A percentile compares a stretch with the other conserved stretches of the same genome.
phyloP scores from a whole-genome alignment of 2,113 vertebrate genomes.

The Percopsis transmontana region DNA sequence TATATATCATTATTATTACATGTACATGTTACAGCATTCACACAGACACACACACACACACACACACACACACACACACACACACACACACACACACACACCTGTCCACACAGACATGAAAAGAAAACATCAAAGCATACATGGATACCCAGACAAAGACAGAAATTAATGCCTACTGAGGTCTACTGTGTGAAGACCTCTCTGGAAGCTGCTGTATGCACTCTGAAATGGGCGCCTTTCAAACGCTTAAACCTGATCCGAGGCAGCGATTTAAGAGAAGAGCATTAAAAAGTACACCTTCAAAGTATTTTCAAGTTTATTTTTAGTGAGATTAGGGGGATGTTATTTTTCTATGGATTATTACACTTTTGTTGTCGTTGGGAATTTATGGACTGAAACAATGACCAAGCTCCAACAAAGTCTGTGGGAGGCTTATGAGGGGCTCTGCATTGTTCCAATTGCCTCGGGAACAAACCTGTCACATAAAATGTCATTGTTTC shows the following conservation, averaged over 20 bases:
- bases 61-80: constrained; percentile 5
- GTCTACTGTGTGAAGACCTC: background rate
- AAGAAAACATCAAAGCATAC: too few relatives aligned
- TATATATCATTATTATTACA: background rate
- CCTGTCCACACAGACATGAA: background rate
- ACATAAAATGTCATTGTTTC: background rate
- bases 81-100: background rate
- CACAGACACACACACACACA: background rate
- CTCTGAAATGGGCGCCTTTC: constrained; percentile 13
- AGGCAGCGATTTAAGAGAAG: constrained; percentile 1
- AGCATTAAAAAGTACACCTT: background rate
- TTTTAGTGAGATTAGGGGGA: background rate
- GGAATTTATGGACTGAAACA: background rate
- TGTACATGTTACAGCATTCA: background rate
- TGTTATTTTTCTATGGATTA: background rate
- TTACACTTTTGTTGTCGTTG: background rate
- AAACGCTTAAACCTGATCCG: constrained; percentile 16
- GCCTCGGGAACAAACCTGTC: background rate
- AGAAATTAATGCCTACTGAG: background rate
- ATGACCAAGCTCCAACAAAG: background rate
- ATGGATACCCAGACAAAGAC: too few relatives aligned
- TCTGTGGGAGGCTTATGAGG: background rate
- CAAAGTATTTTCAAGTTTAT: background rate
- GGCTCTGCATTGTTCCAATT: background rate
- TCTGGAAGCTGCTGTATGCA: background rate